Conservation (phyloP, 2,888 invertebrate species). For the Epirrhoe tristata region DNA sequence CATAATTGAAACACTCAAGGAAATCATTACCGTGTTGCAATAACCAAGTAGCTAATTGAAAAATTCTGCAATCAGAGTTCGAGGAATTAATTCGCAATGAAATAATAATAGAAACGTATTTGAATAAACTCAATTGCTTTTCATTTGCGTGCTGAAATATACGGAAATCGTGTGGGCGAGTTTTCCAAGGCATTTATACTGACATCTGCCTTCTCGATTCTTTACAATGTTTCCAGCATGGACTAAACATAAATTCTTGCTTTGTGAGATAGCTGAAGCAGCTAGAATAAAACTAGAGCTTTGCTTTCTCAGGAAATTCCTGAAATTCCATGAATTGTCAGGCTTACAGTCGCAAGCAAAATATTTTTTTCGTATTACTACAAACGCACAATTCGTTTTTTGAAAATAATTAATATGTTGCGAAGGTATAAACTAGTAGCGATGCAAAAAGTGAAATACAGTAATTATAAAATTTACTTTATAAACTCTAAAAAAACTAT, state of each 20-base stretch:
- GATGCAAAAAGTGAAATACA: no score
- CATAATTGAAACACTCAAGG: background rate
- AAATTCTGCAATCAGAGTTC: constrained; percentile 6
- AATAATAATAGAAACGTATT: constrained; percentile 9
- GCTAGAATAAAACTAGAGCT: constrained; percentile 5
- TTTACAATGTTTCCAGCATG: background rate
- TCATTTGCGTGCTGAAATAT: constrained; percentile 11
- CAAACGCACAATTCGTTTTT: no score
- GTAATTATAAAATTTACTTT: no score
- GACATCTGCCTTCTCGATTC: constrained; percentile 11
- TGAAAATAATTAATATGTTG: no score
- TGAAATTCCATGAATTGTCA: constrained; percentile 6
- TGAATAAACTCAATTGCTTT: constrained; percentile 14
- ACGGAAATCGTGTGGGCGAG: constrained; percentile 5
- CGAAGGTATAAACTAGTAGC: no score
- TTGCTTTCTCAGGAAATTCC: constrained; percentile 5
- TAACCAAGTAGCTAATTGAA: background rate
- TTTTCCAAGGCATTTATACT: background rate
- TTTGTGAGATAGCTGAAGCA: constrained; percentile 10
- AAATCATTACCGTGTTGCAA: constrained; percentile 1
- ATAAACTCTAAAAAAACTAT: no score
- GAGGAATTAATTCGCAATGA: constrained; percentile 9
- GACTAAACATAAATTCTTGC: constrained; percentile 4
- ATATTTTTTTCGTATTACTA: no score
- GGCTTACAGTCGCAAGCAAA: background rate